These are phyloP conservation scores for Andrena trimmerana DNA, from an alignment of 2,888 invertebrate genomes.

Conservation along the genomic window DNA sequence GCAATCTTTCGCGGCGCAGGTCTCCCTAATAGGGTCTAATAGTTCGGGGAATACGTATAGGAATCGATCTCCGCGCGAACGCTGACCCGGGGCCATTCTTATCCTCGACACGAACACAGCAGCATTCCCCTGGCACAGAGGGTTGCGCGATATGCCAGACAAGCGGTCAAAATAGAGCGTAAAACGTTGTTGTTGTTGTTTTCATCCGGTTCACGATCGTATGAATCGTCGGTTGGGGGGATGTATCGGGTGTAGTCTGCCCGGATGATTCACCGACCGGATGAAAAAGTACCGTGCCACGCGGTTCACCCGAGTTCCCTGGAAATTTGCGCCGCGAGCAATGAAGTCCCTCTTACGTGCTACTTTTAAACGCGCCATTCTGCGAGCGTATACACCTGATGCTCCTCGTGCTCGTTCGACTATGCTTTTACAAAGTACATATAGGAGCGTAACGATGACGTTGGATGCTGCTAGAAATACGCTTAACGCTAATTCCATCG, in stretches of 20 bases:
- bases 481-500: slow-evolving; percentile 24
- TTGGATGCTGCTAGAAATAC: slow-evolving; percentile 17
- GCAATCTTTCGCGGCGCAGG: too few relatives aligned
- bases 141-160: not conserved
- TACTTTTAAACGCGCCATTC: too few relatives aligned
- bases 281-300: not conserved
- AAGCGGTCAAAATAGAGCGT: slow-evolving; percentile 8
- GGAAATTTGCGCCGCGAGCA: too few relatives aligned
- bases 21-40: too few relatives aligned
- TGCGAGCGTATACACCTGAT: not conserved
- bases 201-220: not conserved
- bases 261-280: not conserved
- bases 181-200: slow-evolving; percentile 15
- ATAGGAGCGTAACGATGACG: slow-evolving; percentile 2
- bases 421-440: not conserved
- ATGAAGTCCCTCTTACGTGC: too few relatives aligned
- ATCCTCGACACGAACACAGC: not conserved
- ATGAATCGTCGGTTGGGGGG: not conserved
- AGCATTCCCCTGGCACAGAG: not conserved
- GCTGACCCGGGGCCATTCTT: too few relatives aligned
- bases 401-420: not conserved
- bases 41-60: too few relatives aligned
- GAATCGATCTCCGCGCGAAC: too few relatives aligned
- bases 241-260: not conserved
- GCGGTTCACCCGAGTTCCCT: too few relatives aligned